Conservation (phyloP, 1,140 invertebrate species). For the Zaprionus tsacasi region DNA sequence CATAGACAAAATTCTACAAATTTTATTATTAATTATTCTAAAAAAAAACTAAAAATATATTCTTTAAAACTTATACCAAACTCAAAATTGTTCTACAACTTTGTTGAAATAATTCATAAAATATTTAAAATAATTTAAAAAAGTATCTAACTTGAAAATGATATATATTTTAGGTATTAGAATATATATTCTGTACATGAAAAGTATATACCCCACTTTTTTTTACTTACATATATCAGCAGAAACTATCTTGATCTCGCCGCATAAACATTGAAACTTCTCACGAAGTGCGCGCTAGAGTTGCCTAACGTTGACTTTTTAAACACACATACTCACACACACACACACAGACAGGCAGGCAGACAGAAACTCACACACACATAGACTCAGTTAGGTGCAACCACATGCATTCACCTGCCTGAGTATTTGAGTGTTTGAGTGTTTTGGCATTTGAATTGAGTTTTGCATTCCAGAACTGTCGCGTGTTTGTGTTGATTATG, state of each 20-base stretch:
- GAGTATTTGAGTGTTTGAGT: conserved; percentile 46
- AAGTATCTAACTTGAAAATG: no score
- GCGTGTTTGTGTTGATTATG: conserved; percentile 50
- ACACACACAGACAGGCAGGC: conserved; percentile 1
- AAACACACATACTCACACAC: conserved; percentile 26
- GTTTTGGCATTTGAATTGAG: conserved; percentile 75
- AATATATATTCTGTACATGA: no score
- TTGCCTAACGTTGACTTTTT: conserved; percentile 50
- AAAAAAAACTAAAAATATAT: no score
- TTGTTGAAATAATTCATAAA: no score
- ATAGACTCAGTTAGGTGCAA: conserved; percentile 4
- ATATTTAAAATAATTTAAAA: no score
- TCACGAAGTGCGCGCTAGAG: conserved; percentile 13
- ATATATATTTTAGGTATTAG: no score
- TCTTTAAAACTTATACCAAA: no score
- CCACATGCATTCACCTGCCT: conserved; percentile 43
- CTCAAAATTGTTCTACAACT: no score
- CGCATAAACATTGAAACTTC: conserved; percentile 21
- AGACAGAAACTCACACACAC: conserved; percentile 1
- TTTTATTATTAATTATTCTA: no score
- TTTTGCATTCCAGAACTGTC: conserved; percentile 48
- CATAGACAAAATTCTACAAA: no score
- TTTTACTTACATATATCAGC: background rate
- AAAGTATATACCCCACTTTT: no score
- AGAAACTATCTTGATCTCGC: background rate